Evolutionary conservation across 2,888 invertebrate genomes (phyloP), one percentile per base, ranked within the genome.

Genomic region (Tetranychus truncatus): DNA sequence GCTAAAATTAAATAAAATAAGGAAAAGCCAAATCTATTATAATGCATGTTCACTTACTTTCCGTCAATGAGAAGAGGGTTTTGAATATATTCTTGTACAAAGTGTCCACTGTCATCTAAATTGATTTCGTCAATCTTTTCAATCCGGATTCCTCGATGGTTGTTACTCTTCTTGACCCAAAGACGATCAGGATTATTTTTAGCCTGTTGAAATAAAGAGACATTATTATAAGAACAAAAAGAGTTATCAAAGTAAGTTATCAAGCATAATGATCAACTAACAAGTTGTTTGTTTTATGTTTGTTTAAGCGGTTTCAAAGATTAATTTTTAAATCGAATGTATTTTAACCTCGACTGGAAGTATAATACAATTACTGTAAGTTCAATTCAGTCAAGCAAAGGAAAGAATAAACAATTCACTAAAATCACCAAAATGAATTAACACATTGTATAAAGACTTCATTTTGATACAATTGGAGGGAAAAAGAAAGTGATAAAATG

Each of bases 91-190:
- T 95, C 91, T 81, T 96, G 96, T 3, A 96, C 87, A 82, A 97
- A 97, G 74, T 89, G 89, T 75, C 88, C 89, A 55, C 86, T 87
- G 71, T 85, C 84, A 20, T 85, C 84, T 76, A 92, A 83, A 82
- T 93, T 88, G 72, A 95, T 86, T 75, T 89, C 88, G 6, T 86
- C 84, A 69, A 89, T 84, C 78, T 87, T 86, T 79, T 87, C 87
- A 75, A 97, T 88, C 80, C 86, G 85, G 73, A 97, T 92, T 75
- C 92, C 90, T 78, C 97, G 85, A 82, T 97, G 97, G 79, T 89
- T 88, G 82, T 93, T 95, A 80, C 91, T 89, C 82, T 97, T 97
- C 81, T 92, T 89, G 44, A 97, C 90, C 85, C 95, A 97, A 77
- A 88, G 82, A 67, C 88, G 87, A 3, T 88, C 83, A 15, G 89